Evolutionary conservation across 2,888 invertebrate species (phyloP).

Genomic region (Drosophila seclusa): DNA sequence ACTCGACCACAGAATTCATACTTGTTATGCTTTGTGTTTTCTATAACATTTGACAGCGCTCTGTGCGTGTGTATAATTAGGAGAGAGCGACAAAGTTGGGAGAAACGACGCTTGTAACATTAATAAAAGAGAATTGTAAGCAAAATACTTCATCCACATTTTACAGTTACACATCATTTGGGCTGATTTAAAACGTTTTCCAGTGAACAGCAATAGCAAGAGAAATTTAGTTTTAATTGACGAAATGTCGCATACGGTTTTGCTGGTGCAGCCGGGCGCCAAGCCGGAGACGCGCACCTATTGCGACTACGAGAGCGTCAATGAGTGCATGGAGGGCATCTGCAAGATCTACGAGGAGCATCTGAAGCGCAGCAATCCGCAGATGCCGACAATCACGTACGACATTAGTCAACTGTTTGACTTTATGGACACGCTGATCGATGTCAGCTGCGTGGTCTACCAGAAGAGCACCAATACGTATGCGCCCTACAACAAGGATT

Average conservation of each 20-base stretch:
- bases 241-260: slow-evolving; percentile 95
- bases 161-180: background rate
- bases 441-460: slow-evolving; percentile 97
- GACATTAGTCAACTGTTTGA: slow-evolving; percentile 99
- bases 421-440: slow-evolving; percentile 98
- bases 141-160: background rate
- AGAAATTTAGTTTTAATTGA: background rate
- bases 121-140: background rate
- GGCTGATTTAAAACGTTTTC: background rate
- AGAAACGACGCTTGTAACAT: no score
- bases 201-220: background rate
- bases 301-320: slow-evolving; percentile 98
- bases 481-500: slow-evolving; percentile 99
- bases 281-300: slow-evolving; percentile 98
- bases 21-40: background rate
- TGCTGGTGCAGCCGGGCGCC: slow-evolving; percentile 96
- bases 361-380: slow-evolving; percentile 96
- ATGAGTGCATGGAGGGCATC: slow-evolving; percentile 99
- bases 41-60: background rate
- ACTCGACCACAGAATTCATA: no score
- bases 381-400: slow-evolving; percentile 97
- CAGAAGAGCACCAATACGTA: slow-evolving; percentile 98
- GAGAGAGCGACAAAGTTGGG: background rate
- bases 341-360: slow-evolving; percentile 99
- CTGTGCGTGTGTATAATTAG: background rate